These are phyloP conservation scores for Microplitis mediator DNA, from an alignment of 1,140 invertebrate genomes.

Conservation along the genomic window DNA sequence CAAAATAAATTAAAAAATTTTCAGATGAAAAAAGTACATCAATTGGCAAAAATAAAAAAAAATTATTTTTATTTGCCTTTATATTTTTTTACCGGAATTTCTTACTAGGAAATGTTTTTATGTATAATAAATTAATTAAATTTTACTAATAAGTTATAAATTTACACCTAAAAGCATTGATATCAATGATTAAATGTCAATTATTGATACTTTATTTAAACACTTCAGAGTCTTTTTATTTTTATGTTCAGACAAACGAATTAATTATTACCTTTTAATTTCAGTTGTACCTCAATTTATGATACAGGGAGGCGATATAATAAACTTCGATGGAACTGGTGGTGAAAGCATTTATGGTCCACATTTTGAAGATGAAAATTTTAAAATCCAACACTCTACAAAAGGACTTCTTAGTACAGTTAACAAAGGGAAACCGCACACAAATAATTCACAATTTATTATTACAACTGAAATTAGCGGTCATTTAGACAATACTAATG, in stretches of 20 bases:
- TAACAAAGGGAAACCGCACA: conserved; percentile 81
- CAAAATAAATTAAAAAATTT: too few relatives aligned
- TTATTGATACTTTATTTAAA: background rate
- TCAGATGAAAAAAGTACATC: too few relatives aligned
- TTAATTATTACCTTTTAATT: conserved; percentile 44
- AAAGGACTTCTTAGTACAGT: conserved; percentile 86
- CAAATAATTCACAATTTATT: conserved; percentile 95
- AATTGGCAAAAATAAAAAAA: too few relatives aligned
- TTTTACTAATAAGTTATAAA: too few relatives aligned
- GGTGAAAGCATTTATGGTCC: conserved; percentile 94
- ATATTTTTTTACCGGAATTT: too few relatives aligned
- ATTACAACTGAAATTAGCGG: conserved; percentile 83
- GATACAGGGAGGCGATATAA: conserved; percentile 85
- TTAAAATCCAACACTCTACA: conserved; percentile 69
- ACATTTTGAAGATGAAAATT: conserved; percentile 91
- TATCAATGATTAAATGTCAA: too few relatives aligned
- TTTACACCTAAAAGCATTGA: too few relatives aligned
- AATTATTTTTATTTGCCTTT: too few relatives aligned
- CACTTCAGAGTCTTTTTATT: conserved; percentile 2
- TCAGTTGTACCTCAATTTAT: conserved; percentile 77
- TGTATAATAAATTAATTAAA: too few relatives aligned
- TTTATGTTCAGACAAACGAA: background rate
- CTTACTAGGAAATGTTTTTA: too few relatives aligned
- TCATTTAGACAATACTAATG: conserved; percentile 88
- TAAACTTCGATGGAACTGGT: conserved; percentile 81